Percentiles rank a stretch among this genome's conserved stretches.
phyloP scores from a whole-genome alignment of 2,113 vertebrate species.

The Neopipo cinnamomea region DNA sequence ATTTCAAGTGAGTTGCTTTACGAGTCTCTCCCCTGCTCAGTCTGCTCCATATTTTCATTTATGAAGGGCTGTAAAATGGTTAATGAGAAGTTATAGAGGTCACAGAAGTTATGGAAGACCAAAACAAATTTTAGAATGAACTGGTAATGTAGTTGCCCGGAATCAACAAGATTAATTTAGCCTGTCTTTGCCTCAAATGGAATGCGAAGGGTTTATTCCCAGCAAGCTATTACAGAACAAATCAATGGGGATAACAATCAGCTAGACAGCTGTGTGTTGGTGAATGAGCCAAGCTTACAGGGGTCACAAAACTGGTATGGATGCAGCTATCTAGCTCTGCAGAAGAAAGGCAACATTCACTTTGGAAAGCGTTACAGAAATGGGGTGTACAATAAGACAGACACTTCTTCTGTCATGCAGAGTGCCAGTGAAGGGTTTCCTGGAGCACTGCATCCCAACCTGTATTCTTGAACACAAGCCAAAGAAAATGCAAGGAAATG shows the following conservation, averaged over 20 bases:
- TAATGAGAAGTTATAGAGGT: background rate
- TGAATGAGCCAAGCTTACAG: background rate
- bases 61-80: background rate
- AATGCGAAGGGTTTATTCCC: background rate
- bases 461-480: background rate
- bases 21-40: background rate
- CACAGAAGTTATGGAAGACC: background rate
- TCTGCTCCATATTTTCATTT: background rate
- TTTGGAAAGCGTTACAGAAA: background rate
- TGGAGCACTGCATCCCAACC: background rate
- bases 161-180: constrained; percentile 12
- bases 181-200: background rate
- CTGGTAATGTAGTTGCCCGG: background rate
- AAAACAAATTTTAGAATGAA: background rate
- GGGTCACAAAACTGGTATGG: background rate
- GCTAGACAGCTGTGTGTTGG: background rate
- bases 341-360: constrained; percentile 7
- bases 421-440: background rate
- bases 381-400: background rate
- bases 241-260: constrained; percentile 36
- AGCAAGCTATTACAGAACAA: constrained; percentile 16
- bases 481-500: background rate
- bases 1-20: background rate
- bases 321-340: background rate
- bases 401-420: background rate